phyloP scores from a whole-genome alignment of 1,140 invertebrate genomes.

The Achatina immaculata region DNA sequence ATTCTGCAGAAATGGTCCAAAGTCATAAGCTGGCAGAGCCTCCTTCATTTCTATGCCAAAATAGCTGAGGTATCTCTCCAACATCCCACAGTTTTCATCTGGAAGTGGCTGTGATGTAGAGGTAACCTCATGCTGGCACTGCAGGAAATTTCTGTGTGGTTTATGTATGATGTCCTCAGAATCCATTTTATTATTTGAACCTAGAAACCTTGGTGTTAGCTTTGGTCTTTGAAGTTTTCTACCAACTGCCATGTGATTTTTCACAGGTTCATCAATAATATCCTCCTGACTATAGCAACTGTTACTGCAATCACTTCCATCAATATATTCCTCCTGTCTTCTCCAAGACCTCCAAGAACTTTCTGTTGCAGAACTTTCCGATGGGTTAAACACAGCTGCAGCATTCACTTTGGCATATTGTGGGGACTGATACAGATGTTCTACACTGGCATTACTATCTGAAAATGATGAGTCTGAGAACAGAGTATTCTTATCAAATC shows the following conservation, averaged over 20 bases:
- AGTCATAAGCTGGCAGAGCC: background rate
- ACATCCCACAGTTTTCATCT: constrained; percentile 38
- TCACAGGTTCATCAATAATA: background rate
- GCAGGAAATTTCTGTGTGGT: constrained; percentile 23
- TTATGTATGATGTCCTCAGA: constrained; percentile 32
- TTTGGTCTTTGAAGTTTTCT: background rate
- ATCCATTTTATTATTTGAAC: background rate
- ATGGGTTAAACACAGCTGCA: background rate
- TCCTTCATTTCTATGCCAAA: constrained; percentile 18
- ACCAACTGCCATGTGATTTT: background rate
- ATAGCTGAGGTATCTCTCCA: constrained; percentile 40
- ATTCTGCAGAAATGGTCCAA: background rate
- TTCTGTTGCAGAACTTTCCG: background rate
- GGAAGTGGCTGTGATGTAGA: constrained; percentile 30
- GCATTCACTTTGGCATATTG: background rate
- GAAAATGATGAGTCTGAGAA: constrained; percentile 42
- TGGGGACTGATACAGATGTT: constrained; percentile 42
- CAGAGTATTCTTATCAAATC: constrained; percentile 13
- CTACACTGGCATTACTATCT: constrained; percentile 41
- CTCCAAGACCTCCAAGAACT: background rate
- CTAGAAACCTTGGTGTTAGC: background rate
- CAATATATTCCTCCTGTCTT: background rate
- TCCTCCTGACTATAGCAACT: constrained; percentile 16
- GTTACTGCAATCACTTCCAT: constrained; percentile 30
- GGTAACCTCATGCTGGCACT: constrained; percentile 22